Evolutionary conservation across 2,888 invertebrate species (phyloP), one percentile per base, ranked within the genome.

Genomic region (Adela reaumurella): DNA sequence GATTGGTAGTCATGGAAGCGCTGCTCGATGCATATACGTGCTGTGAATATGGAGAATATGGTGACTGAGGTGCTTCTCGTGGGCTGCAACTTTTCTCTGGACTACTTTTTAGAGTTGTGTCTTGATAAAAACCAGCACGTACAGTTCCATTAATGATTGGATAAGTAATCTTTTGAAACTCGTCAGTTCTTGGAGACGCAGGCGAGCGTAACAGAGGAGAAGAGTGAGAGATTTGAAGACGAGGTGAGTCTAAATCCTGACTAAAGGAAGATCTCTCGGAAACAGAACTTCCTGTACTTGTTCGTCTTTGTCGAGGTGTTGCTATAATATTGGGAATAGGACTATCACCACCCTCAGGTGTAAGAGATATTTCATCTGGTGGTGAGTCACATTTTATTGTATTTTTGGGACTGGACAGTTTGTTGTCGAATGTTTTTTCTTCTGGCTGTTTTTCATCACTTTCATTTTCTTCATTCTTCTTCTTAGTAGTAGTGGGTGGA

Each of bases 51-150:
- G 73, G 68, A 1, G 79, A 74, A 55, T 69, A 78, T 2, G 79
- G 78, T 0, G 79, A 79, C 41, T 71, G 74, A 0, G 86, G 85
- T 49, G 85, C 88, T 57, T 90, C 86, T 45, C 89, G 83, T 0
- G 91, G 91, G 62, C 90, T 90, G 60, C 89, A 89, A 56, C 89
- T 90, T 62, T 91, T 92, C 57, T 92, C 91, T 0, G 91, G 91
- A 58, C 90, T 91, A 58, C 89, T 89, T 63, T 90, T 90, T 3
- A 88, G 86, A 0, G 90, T 90, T n/a, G 89, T 89, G 57, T 93
- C 93, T 65, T 94, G 93, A 68, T 94, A 93, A 65, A 94, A 94
- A 3, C 93, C 93, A 29, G 92, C 92, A 56, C 92, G 82, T 4
- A 93, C 88, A 3, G 91, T 88, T 1, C 91, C 91, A 60, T 92